These are phyloP conservation scores for Periplaneta americana DNA, from an alignment of 1,140 invertebrate species.

Conservation along the genomic window DNA sequence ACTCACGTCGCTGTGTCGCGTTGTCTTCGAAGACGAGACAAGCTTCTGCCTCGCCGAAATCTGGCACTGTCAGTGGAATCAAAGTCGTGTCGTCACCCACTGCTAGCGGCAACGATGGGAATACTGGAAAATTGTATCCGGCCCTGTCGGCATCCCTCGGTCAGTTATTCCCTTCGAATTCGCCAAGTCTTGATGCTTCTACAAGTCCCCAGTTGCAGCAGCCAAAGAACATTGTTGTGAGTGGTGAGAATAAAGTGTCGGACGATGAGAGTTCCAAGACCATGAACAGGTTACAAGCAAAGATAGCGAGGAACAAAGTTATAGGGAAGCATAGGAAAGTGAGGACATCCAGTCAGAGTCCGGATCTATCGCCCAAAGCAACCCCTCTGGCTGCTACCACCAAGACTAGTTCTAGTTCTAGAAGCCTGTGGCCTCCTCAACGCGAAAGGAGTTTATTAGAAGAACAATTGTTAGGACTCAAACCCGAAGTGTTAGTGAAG, in stretches of 20 bases:
- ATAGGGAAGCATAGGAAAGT: conserved; percentile 40
- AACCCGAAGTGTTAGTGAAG: conserved; percentile 2
- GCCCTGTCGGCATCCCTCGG: neutral
- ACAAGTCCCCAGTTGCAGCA: neutral
- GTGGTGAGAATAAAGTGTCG: neutral
- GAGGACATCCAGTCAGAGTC: conserved; percentile 18
- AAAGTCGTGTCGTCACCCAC: neutral
- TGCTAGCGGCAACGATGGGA: neutral
- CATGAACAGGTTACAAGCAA: conserved; percentile 43
- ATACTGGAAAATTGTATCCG: neutral
- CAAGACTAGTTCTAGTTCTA: conserved; percentile 15
- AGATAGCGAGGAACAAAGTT: conserved; percentile 45
- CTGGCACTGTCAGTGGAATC: no score
- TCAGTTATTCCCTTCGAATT: neutral
- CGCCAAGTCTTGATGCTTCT: neutral
- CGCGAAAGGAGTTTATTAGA: conserved; percentile 16
- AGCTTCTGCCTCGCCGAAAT: neutral
- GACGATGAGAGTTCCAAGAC: conserved; percentile 39
- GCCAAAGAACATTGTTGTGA: neutral
- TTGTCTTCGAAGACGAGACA: neutral
- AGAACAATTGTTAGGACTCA: conserved; percentile 18
- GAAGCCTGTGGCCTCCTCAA: conserved; percentile 8
- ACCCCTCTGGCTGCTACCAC: neutral
- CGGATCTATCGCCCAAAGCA: conserved; percentile 22
- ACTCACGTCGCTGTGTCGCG: neutral